Evolutionary conservation across 2,888 invertebrate species (phyloP).

Genomic region (Desoria tigrina): DNA sequence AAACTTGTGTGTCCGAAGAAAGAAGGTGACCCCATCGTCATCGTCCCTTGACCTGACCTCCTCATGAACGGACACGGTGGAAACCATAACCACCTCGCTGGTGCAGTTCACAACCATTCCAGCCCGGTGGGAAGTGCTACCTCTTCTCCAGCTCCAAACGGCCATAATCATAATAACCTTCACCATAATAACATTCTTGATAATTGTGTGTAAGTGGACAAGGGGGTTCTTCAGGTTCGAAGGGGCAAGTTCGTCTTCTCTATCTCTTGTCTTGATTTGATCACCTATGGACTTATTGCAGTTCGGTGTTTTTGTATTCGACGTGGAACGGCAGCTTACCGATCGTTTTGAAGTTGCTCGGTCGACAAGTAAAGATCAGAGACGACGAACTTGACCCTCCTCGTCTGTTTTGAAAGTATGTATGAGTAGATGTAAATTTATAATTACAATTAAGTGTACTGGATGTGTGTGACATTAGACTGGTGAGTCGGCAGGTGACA

Average conservation of each 20-base stretch:
- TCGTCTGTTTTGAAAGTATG: no score
- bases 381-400: no score
- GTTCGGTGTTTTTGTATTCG: neutral
- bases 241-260: neutral
- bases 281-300: neutral
- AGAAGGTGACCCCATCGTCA: no score
- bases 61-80: neutral
- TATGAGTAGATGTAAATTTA: no score
- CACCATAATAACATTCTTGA: constrained; percentile 26
- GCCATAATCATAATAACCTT: neutral
- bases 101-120: no score
- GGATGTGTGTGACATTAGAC: constrained; percentile 57
- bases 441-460: no score
- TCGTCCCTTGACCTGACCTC: no score
- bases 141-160: neutral
- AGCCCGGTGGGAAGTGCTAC: neutral
- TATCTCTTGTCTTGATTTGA: neutral
- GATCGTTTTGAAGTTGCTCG: constrained; percentile 6
- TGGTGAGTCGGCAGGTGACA: constrained; percentile 69
- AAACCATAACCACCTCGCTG: no score
- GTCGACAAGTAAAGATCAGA: no score
- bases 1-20: no score
- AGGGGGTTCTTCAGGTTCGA: no score
- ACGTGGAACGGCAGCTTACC: neutral
- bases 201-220: constrained; percentile 41